Evolutionary conservation across 2,113 vertebrate species (phyloP).

Genomic region (Corythoichthys haematopterus): DNA sequence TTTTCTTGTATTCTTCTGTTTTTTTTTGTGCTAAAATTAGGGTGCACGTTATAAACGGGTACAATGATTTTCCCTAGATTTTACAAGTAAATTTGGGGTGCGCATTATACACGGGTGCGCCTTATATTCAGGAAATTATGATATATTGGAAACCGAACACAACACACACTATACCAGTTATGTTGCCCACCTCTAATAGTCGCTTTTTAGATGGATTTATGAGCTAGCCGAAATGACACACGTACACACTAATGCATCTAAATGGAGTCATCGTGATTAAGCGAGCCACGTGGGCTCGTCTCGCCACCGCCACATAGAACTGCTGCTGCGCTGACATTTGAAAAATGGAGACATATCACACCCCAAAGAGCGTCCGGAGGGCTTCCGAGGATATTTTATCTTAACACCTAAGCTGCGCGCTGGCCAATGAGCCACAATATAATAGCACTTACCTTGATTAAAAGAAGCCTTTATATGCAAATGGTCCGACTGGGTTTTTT

Average conservation of each 20-base stretch:
- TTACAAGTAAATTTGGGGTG: too few relatives aligned
- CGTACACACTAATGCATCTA: constrained; percentile 70
- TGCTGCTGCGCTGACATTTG: constrained; percentile 87
- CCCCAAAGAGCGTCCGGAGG: constrained; percentile 80
- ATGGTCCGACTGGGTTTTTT: constrained; percentile 83
- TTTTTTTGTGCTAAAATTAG: too few relatives aligned
- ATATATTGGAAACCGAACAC: too few relatives aligned
- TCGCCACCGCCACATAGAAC: constrained; percentile 75
- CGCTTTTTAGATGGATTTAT: constrained; percentile 82
- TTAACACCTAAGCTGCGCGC: constrained; percentile 90
- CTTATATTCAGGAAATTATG: too few relatives aligned
- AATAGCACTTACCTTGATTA: constrained; percentile 99
- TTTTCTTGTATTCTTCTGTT: too few relatives aligned
- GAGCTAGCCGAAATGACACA: constrained; percentile 76
- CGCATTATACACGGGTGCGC: too few relatives aligned
- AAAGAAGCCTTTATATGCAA: constrained; percentile 99
- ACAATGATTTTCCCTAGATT: too few relatives aligned
- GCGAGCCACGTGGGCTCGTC: constrained; percentile 88
- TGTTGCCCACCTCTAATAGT: not conserved
- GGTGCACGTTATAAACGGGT: too few relatives aligned
- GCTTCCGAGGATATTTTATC: constrained; percentile 85
- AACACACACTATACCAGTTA: too few relatives aligned
- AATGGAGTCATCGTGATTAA: constrained; percentile 94
- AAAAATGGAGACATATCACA: constrained; percentile 96
- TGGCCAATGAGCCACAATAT: constrained; percentile 99